Percentiles rank a stretch among this genome's conserved stretches.
phyloP scores from a whole-genome alignment of 2,888 invertebrate genomes.

The Epinotia demarniana region DNA sequence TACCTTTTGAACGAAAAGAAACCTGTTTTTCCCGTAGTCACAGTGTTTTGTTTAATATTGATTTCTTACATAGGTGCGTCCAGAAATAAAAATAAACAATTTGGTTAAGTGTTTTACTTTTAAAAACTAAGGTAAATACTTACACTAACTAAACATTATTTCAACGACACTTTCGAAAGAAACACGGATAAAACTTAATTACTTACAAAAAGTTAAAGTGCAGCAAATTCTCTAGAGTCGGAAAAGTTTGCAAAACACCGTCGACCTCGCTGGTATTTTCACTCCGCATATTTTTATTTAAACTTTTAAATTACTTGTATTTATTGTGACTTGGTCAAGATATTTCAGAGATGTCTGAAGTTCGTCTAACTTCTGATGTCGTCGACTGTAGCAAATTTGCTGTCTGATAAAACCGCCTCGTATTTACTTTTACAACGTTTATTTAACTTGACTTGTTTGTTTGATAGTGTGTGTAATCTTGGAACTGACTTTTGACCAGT shows the following conservation, averaged over 20 bases:
- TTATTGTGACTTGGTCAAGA: slow-evolving; percentile 4
- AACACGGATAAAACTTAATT: slow-evolving; percentile 7
- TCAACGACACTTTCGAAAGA: slow-evolving; percentile 6
- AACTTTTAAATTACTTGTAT: slow-evolving; percentile 28
- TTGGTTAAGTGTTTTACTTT: background rate
- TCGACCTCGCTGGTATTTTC: background rate
- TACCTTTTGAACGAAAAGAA: too few relatives aligned
- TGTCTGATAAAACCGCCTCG: too few relatives aligned
- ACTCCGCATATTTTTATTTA: slow-evolving; percentile 23
- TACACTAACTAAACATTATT: background rate
- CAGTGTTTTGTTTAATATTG: too few relatives aligned
- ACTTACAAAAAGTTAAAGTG: slow-evolving; percentile 16
- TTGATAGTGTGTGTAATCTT: too few relatives aligned
- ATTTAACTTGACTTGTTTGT: too few relatives aligned
- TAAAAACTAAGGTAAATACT: background rate
- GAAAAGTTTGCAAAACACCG: background rate
- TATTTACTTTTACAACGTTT: too few relatives aligned
- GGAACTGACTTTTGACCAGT: too few relatives aligned
- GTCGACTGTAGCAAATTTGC: background rate
- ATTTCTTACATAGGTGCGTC: too few relatives aligned
- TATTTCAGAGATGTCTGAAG: background rate
- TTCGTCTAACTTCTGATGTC: background rate
- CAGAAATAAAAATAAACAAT: too few relatives aligned
- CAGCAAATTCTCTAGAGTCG: background rate
- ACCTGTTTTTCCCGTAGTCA: too few relatives aligned